Percentiles rank a stretch among this genome's conserved stretches.
These are phyloP conservation scores for Temnopleurus reevesii DNA, from an alignment of 53 echinoderm and acorn worm genomes.

Conservation along the genomic window DNA sequence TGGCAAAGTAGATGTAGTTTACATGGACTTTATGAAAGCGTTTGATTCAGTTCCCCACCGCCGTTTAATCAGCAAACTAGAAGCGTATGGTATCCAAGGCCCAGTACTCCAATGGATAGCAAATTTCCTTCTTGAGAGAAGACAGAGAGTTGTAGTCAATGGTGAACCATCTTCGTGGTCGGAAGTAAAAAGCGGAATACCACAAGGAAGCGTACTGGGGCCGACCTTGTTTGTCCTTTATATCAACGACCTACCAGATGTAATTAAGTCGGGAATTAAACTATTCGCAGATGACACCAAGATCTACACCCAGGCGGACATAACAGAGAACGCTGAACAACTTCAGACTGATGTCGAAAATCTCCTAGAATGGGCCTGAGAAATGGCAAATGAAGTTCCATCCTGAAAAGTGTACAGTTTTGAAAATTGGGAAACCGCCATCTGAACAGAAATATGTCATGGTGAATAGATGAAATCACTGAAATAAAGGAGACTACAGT, in stretches of 20 bases:
- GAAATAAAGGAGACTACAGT: background rate
- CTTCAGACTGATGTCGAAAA: background rate
- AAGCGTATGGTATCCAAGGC: conserved; percentile 4
- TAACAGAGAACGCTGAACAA: background rate
- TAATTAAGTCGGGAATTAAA: background rate
- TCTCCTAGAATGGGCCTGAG: background rate
- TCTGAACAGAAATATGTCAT: background rate
- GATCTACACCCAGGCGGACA: background rate
- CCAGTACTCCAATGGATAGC: background rate
- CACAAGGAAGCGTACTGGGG: conserved; percentile 42
- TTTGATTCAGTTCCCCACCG: conserved; percentile 49
- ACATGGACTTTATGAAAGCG: conserved; percentile 43
- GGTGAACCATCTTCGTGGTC: conserved; percentile 4
- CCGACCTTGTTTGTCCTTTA: conserved; percentile 1
- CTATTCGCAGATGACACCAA: conserved; percentile 17
- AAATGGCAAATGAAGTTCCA: background rate
- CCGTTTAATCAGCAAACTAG: background rate
- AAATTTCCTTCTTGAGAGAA: background rate
- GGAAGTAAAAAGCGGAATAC: conserved; percentile 41
- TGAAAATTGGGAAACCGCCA: background rate
- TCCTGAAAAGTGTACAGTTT: background rate
- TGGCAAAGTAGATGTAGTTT: background rate
- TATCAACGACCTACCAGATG: background rate
- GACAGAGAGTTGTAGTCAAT: background rate
- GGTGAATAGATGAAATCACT: background rate